phyloP scores from a whole-genome alignment of 2,797 vertebrate species.

The Myotis daubentonii region DNA sequence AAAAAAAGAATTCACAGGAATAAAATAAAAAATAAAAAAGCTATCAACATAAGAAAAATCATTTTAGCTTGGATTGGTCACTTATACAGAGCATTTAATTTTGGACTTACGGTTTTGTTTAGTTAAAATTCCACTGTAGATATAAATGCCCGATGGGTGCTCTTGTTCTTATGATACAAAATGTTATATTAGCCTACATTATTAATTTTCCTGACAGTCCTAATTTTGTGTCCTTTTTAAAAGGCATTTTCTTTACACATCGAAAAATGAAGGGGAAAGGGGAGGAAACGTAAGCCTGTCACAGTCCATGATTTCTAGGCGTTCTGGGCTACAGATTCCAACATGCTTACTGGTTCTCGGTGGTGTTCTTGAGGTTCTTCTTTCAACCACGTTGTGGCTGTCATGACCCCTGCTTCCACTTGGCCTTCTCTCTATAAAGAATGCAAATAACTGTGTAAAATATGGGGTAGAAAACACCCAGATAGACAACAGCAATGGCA shows the following conservation, averaged over 20 bases:
- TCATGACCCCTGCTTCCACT: constrained; percentile 93
- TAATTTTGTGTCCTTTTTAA: neutral
- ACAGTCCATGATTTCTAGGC: neutral
- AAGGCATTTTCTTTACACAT: neutral
- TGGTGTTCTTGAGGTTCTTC: constrained; percentile 79
- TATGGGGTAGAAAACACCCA: neutral
- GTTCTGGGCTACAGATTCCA: neutral
- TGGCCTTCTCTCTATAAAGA: constrained; percentile 91
- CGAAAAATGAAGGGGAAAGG: constrained; percentile 18
- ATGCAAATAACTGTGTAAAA: constrained; percentile 40
- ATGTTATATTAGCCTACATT: constrained; percentile 6
- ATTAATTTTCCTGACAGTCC: constrained; percentile 29
- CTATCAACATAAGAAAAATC: neutral
- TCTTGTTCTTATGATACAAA: constrained; percentile 34
- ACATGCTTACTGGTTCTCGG: constrained; percentile 87
- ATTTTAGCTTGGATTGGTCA: neutral
- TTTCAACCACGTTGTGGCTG: constrained; percentile 88
- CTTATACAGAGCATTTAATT: neutral
- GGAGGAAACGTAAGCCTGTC: neutral
- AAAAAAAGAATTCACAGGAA: too few relatives aligned
- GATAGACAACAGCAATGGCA: neutral
- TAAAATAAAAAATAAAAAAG: too few relatives aligned
- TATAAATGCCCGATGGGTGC: neutral
- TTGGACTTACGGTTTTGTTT: neutral
- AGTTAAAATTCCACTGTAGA: constrained; percentile 39